These are phyloP conservation scores for Ephialtes manifestator DNA, from an alignment of 2,888 invertebrate genomes.

Conservation along the genomic window DNA sequence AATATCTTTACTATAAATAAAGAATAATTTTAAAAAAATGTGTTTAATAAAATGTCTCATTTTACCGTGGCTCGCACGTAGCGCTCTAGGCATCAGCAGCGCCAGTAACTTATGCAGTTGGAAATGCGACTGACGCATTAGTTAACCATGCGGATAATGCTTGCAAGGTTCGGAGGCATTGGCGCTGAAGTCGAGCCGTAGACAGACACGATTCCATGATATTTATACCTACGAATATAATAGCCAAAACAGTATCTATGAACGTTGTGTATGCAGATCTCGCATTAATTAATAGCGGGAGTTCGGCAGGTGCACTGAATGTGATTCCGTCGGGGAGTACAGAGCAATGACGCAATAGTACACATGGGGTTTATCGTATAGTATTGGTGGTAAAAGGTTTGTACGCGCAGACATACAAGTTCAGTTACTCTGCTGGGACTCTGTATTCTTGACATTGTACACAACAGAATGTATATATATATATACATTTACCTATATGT, in stretches of 20 bases:
- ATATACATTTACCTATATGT: background rate
- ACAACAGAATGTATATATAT: background rate
- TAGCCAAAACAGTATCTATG: background rate
- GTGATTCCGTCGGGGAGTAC: conserved; percentile 4
- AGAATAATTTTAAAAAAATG: too few species aligned
- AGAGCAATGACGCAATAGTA: background rate
- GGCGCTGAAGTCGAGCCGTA: background rate
- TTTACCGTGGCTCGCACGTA: too few species aligned
- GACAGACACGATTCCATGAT: background rate
- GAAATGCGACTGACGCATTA: background rate
- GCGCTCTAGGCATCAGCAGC: too few species aligned
- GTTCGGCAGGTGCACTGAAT: conserved; percentile 9
- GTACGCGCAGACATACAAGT: background rate
- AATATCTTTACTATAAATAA: too few species aligned
- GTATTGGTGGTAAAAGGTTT: background rate
- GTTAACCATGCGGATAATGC: background rate
- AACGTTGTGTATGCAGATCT: background rate
- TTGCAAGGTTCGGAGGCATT: background rate
- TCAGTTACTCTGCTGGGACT: conserved; percentile 3
- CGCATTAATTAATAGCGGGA: background rate
- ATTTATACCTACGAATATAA: background rate
- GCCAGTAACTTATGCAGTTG: background rate
- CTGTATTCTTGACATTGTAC: background rate
- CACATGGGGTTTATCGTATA: background rate
- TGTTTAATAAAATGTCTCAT: too few species aligned